Evolutionary conservation across 2,113 vertebrate species (phyloP).

Genomic region (Petrocephalus zakoni): DNA sequence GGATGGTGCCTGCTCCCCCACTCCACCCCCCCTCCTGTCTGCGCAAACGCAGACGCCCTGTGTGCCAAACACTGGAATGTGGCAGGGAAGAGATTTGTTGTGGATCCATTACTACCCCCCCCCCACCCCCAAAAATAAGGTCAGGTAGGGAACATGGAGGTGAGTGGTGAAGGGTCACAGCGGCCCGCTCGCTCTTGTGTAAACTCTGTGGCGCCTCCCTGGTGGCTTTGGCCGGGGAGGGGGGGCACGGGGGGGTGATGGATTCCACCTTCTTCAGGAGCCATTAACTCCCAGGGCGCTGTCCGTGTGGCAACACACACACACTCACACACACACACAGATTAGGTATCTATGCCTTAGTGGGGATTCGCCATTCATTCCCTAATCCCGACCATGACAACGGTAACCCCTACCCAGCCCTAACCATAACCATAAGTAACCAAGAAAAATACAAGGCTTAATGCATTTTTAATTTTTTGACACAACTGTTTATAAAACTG

Average conservation of each 20-base stretch:
- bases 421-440: not conserved
- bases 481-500: too few relatives aligned
- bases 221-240: conserved; percentile 3
- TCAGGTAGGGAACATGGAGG: conserved; percentile 47
- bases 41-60: not conserved
- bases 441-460: not conserved
- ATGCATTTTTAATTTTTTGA: not conserved
- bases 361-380: not conserved
- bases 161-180: conserved; percentile 38
- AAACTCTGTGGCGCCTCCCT: conserved; percentile 40
- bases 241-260: not conserved
- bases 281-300: not conserved
- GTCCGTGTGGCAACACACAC: not conserved
- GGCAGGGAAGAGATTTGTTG: conserved; percentile 1
- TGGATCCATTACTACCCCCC: not conserved
- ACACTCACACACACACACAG: not conserved
- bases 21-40: not conserved
- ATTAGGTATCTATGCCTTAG: not conserved
- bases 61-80: conserved; percentile 1
- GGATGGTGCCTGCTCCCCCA: not conserved
- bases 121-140: conserved; percentile 33
- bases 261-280: not conserved
- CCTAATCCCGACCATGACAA: not conserved
- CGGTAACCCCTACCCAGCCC: not conserved
- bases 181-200: conserved; percentile 36